Conservation (phyloP, 2,888 invertebrate genomes). For the Empis stercorea region DNA sequence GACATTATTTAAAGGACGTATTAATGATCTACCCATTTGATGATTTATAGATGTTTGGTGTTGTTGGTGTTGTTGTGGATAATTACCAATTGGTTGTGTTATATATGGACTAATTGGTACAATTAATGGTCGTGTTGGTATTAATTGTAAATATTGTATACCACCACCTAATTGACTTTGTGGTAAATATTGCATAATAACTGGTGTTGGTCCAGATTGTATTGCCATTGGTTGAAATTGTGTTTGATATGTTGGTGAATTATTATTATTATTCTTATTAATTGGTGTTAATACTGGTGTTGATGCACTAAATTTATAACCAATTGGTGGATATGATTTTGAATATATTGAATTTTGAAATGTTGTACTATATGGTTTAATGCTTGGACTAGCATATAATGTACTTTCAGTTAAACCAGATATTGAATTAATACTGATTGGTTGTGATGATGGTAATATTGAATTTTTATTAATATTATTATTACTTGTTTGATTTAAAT, state of each 20-base stretch:
- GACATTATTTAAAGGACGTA: constrained; percentile 7
- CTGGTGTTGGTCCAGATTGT: constrained; percentile 20
- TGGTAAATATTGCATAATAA: constrained; percentile 33
- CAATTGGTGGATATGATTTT: neutral
- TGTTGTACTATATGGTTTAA: neutral
- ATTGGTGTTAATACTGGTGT: neutral
- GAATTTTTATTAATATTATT: no score
- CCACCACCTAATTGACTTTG: constrained; percentile 23
- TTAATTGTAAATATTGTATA: constrained; percentile 32
- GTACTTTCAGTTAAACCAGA: neutral
- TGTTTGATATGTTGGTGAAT: neutral
- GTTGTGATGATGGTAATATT: neutral
- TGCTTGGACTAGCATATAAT: neutral
- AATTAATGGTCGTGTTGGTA: constrained; percentile 32
- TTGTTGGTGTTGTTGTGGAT: no score
- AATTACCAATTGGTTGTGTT: constrained; percentile 5
- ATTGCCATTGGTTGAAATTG: neutral
- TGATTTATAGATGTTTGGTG: neutral
- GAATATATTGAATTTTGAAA: neutral
- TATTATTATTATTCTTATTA: no score
- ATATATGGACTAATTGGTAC: constrained; percentile 32
- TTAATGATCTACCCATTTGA: constrained; percentile 9
- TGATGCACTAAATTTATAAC: neutral
- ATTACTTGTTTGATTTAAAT: no score
- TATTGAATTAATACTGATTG: neutral